Conservation (phyloP, 2,888 invertebrate species). For the Cosmorhoe ocellata region DNA sequence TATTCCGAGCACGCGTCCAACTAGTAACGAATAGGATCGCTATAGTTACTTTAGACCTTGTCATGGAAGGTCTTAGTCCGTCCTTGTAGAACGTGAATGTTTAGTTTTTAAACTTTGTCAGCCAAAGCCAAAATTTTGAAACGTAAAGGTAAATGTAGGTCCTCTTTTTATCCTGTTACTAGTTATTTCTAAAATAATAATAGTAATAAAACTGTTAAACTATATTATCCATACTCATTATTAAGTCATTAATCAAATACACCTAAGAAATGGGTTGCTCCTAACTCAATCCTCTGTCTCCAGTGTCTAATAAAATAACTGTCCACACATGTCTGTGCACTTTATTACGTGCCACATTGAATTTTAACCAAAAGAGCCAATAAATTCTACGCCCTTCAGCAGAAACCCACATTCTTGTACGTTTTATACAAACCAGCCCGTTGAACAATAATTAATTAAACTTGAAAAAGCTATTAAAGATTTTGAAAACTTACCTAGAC, state of each 20-base stretch:
- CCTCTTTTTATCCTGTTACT: too few relatives aligned
- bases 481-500: too few relatives aligned
- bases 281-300: background rate
- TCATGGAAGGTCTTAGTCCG: conserved; percentile 6
- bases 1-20: conserved; percentile 11
- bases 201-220: too few relatives aligned
- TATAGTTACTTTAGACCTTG: conserved; percentile 8
- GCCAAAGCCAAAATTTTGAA: too few relatives aligned
- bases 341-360: conserved; percentile 17
- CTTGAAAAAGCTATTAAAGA: too few relatives aligned
- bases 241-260: too few relatives aligned
- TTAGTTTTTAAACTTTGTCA: background rate
- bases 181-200: too few relatives aligned
- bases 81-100: background rate
- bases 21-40: conserved; percentile 10
- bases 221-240: too few relatives aligned
- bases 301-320: conserved; percentile 7
- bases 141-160: too few relatives aligned
- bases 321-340: conserved; percentile 13
- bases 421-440: background rate
- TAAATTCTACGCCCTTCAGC: conserved; percentile 11
- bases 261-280: background rate
- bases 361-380: conserved; percentile 16
- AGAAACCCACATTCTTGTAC: conserved; percentile 5
- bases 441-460: background rate